Evolutionary conservation across 2,797 vertebrate genomes (phyloP).

Genomic region (Mus spretus): DNA sequence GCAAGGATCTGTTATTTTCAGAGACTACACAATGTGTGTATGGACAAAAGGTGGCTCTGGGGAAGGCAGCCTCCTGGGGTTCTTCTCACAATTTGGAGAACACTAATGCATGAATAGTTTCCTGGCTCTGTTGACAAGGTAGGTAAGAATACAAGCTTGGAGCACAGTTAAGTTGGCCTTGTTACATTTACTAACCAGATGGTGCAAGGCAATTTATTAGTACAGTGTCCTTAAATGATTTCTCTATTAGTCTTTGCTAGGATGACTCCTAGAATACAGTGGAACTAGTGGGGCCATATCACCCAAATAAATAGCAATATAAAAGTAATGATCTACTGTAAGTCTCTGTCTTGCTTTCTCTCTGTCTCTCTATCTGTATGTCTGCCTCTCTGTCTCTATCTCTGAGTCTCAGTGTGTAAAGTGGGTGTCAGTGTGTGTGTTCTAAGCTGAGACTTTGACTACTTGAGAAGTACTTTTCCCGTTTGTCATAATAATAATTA

Average conservation of each 20-base stretch:
- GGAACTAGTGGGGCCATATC: not conserved
- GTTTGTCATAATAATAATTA: not conserved
- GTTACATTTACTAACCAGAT: constrained; percentile 41
- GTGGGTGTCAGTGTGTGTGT: not conserved
- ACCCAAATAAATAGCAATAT: not conserved
- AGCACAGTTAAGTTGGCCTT: not conserved
- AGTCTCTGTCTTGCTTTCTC: not conserved
- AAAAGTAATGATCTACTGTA: not conserved
- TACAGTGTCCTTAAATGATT: constrained; percentile 26
- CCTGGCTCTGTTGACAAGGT: not conserved
- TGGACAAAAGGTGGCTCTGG: constrained; percentile 34
- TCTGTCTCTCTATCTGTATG: not conserved
- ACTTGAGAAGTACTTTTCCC: not conserved
- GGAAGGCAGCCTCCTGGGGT: not conserved
- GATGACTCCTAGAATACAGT: not conserved
- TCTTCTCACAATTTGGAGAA: constrained; percentile 50
- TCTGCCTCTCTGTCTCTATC: not conserved
- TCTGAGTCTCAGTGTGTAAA: not conserved
- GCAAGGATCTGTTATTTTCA: constrained; percentile 60
- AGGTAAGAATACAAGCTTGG: not conserved
- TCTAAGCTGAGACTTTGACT: not conserved
- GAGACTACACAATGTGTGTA: not conserved
- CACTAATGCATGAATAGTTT: constrained; percentile 1
- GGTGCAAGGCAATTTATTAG: constrained; percentile 35
- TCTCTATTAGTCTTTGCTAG: constrained; percentile 60